phyloP scores from a whole-genome alignment of 2,113 vertebrate species.

The Miniopterus natalensis region DNA sequence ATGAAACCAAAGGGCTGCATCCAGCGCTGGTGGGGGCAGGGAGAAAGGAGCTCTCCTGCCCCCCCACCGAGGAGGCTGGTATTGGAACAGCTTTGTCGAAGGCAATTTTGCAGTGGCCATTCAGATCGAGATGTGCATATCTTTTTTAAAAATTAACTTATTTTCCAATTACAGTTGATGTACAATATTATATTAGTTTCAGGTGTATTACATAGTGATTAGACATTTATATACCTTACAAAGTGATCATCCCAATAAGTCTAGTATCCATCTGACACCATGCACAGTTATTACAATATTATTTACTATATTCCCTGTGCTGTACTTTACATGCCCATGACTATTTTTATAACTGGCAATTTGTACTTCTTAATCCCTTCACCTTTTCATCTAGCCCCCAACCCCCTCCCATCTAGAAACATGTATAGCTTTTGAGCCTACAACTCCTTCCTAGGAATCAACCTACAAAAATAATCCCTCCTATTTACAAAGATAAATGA shows the following conservation, averaged over 20 bases:
- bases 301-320: background rate
- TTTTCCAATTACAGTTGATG: background rate
- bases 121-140: background rate
- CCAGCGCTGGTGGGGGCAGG: background rate
- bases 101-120: background rate
- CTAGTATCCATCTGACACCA: background rate
- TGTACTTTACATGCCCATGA: background rate
- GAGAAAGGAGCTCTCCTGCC: background rate
- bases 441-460: background rate
- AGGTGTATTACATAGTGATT: background rate
- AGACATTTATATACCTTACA: background rate
- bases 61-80: rapidly evolving
- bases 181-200: background rate
- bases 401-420: background rate
- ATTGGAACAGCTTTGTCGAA: background rate
- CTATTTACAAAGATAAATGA: background rate
- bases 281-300: too few relatives aligned
- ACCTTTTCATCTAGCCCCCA: background rate
- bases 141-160: background rate
- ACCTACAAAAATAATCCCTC: background rate
- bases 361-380: background rate
- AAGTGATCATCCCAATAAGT: background rate
- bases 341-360: background rate
- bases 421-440: background rate
- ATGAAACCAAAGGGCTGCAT: background rate